These are phyloP conservation scores for Antheraea pernyi DNA, from an alignment of 1,140 invertebrate species.

Conservation along the genomic window DNA sequence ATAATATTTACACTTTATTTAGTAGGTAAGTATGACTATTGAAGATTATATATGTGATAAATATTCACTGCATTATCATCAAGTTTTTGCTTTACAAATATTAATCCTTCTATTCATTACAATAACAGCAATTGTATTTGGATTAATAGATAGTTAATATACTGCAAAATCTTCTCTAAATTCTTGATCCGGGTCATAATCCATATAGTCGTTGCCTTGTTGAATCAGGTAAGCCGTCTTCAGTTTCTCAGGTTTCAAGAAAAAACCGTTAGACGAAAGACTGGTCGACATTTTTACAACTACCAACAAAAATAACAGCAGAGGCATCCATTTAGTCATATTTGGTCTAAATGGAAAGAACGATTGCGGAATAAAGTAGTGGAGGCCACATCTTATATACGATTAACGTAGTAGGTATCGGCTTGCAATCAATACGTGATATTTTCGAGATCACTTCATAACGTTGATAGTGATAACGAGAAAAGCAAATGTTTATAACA, in stretches of 20 bases:
- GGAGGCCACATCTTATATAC: background rate
- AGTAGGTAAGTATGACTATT: background rate
- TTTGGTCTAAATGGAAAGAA: background rate
- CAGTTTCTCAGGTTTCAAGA: constrained; percentile 47
- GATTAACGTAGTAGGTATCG: background rate
- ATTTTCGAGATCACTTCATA: constrained; percentile 3
- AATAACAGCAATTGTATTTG: background rate
- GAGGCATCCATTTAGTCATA: background rate
- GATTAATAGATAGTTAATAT: background rate
- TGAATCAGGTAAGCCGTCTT: constrained; percentile 28
- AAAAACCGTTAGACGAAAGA: constrained; percentile 36
- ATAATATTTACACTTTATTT: background rate
- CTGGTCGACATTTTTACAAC: background rate
- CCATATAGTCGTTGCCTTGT: constrained; percentile 52
- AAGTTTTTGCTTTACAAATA: background rate
- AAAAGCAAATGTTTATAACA: constrained; percentile 9
- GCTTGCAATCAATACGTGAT: background rate
- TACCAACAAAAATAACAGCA: background rate
- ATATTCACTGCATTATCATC: background rate
- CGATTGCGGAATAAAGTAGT: background rate
- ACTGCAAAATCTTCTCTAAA: constrained; percentile 18
- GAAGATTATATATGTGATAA: background rate
- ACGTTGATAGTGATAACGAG: constrained; percentile 6
- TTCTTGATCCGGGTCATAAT: constrained; percentile 43
- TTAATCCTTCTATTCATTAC: background rate